phyloP scores from a whole-genome alignment of 1,140 invertebrate genomes.

The Lepidurus couesii region DNA sequence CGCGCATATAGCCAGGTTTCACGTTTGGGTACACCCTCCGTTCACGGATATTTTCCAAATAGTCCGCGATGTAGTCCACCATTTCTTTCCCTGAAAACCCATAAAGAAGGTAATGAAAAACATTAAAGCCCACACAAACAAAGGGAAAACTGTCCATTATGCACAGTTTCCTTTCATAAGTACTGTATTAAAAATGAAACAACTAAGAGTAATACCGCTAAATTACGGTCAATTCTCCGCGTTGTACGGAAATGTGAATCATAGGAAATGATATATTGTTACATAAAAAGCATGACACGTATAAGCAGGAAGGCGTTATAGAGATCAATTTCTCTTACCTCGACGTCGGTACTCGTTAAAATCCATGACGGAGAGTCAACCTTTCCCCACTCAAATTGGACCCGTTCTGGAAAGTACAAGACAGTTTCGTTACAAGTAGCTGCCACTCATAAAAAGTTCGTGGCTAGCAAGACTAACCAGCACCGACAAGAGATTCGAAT shows the following conservation, averaged over 20 bases:
- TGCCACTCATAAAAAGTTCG: not conserved
- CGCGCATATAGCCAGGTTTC: slow-evolving; percentile 84
- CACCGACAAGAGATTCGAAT: no score
- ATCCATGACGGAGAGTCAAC: slow-evolving; percentile 32
- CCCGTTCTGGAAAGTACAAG: not conserved
- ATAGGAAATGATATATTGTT: not conserved
- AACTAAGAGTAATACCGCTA: no score
- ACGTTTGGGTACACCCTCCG: slow-evolving; percentile 81
- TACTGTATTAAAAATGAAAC: no score
- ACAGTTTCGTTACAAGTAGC: not conserved
- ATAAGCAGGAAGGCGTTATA: not conserved
- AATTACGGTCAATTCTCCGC: no score
- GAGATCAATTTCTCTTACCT: slow-evolving; percentile 29
- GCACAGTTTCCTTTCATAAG: no score
- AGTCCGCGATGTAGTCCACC: slow-evolving; percentile 97
- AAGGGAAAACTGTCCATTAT: no score
- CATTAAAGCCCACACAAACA: no score
- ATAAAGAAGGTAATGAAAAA: no score
- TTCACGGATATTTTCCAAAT: slow-evolving; percentile 74
- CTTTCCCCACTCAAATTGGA: not conserved
- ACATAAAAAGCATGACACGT: not conserved
- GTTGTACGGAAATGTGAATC: no score
- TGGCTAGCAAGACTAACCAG: no score
- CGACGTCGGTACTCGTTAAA: slow-evolving; percentile 35
- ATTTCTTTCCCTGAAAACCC: slow-evolving; percentile 72